Evolutionary conservation across 2,113 vertebrate genomes (phyloP).

Genomic region (Pedetes capensis): DNA sequence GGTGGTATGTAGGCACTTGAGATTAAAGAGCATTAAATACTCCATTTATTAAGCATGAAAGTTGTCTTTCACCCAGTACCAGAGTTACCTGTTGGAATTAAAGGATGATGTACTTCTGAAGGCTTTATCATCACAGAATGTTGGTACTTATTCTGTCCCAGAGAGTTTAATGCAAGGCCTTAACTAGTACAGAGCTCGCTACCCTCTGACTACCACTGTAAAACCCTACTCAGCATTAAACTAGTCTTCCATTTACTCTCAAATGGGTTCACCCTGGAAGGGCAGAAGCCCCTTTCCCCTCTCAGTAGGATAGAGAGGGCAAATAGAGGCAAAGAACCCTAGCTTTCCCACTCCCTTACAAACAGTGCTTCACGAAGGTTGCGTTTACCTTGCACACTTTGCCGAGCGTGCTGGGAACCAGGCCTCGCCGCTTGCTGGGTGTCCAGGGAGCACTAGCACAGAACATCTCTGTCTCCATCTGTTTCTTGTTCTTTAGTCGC

Average conservation of each 20-base stretch:
- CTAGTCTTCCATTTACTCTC: neutral
- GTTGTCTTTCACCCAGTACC: neutral
- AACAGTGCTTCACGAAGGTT: too few species aligned
- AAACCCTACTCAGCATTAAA: neutral
- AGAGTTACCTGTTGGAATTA: neutral
- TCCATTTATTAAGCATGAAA: too few species aligned
- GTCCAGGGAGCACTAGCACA: slow-evolving; percentile 89
- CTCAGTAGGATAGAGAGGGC: neutral
- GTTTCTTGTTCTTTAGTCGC: slow-evolving; percentile 93
- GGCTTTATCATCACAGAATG: neutral
- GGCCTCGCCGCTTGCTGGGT: slow-evolving; percentile 86
- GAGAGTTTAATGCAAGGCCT: neutral
- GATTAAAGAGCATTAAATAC: too few species aligned
- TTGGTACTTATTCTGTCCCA: neutral
- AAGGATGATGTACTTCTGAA: neutral
- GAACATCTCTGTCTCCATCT: slow-evolving; percentile 92
- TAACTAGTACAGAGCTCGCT: neutral
- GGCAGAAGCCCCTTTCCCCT: too few species aligned
- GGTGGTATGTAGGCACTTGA: too few species aligned
- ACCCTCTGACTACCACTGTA: too few species aligned
- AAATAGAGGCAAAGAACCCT: neutral
- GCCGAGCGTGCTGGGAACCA: slow-evolving; percentile 80
- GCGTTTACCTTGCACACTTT: slow-evolving; percentile 90
- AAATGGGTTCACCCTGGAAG: neutral
- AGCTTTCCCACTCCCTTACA: too few species aligned